Percentiles rank a stretch among this genome's conserved stretches.
Evolutionary conservation across 2,113 vertebrate genomes (phyloP).

Genomic region (Mesoclemmys tuberculata): DNA sequence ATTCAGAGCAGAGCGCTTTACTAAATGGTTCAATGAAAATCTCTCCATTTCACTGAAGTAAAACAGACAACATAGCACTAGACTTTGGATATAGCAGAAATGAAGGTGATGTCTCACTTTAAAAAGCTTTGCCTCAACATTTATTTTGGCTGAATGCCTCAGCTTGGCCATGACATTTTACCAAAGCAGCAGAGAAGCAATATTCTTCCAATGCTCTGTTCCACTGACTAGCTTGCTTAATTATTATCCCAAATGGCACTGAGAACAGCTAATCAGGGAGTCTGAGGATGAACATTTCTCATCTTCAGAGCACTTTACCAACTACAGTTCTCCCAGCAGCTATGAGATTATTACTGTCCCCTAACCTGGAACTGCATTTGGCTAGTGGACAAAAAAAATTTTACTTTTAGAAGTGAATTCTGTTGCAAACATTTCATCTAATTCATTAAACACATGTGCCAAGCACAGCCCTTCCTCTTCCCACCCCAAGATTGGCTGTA

Average conservation of each 20-base stretch:
- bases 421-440: background rate
- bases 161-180: background rate
- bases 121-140: background rate
- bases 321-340: background rate
- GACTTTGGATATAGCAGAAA: background rate
- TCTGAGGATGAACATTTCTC: background rate
- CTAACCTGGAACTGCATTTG: background rate
- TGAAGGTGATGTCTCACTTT: background rate
- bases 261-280: background rate
- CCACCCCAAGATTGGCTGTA: background rate
- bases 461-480: background rate
- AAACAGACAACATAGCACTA: background rate
- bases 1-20: background rate
- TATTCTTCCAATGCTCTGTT: background rate
- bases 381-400: background rate
- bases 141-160: slow-evolving; percentile 7
- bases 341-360: background rate
- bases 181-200: background rate
- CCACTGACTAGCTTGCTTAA: background rate
- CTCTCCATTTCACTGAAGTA: background rate
- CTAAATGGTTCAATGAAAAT: background rate
- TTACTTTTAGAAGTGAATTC: background rate
- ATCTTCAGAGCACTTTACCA: background rate
- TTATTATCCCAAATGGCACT: background rate
- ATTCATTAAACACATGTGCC: background rate